Evolutionary conservation across 2,888 invertebrate species (phyloP).

Genomic region (Polydrusus cervinus): DNA sequence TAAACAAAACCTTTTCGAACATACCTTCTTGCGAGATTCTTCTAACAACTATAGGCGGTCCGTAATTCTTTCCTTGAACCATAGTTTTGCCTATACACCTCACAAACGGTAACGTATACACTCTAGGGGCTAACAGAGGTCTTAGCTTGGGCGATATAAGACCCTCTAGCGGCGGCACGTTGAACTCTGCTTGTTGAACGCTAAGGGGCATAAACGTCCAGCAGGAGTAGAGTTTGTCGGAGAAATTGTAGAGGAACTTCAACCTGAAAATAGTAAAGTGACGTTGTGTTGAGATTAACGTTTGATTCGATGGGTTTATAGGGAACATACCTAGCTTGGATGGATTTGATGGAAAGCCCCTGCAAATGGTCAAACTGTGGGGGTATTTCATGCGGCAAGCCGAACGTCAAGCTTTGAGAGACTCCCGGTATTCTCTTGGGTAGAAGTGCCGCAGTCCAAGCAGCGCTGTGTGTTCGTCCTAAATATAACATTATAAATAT

Average conservation of each 20-base stretch:
- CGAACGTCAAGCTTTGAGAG: conserved; percentile 70
- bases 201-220: conserved; percentile 75
- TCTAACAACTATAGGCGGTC: conserved; percentile 78
- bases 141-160: conserved; percentile 72
- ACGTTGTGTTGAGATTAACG: no score
- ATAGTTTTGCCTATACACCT: conserved; percentile 78
- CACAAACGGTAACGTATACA: conserved; percentile 78
- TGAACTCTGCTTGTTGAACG: conserved; percentile 68
- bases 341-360: conserved; percentile 71
- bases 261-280: conserved; percentile 67
- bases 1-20: conserved; percentile 5
- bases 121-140: conserved; percentile 74
- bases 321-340: conserved; percentile 69
- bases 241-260: conserved; percentile 76
- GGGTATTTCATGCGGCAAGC: conserved; percentile 74
- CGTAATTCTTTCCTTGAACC: conserved; percentile 79
- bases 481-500: neutral
- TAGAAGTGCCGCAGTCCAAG: conserved; percentile 76
- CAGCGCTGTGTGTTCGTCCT: conserved; percentile 77
- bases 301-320: no score
- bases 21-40: conserved; percentile 75
- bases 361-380: conserved; percentile 75
- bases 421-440: conserved; percentile 64
- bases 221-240: conserved; percentile 76
- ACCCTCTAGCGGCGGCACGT: conserved; percentile 69